A percentile compares a stretch with the other conserved stretches of the same genome.
Conservation (phyloP, 2,888 invertebrate species). For the Ditula angustiorana region DNA sequence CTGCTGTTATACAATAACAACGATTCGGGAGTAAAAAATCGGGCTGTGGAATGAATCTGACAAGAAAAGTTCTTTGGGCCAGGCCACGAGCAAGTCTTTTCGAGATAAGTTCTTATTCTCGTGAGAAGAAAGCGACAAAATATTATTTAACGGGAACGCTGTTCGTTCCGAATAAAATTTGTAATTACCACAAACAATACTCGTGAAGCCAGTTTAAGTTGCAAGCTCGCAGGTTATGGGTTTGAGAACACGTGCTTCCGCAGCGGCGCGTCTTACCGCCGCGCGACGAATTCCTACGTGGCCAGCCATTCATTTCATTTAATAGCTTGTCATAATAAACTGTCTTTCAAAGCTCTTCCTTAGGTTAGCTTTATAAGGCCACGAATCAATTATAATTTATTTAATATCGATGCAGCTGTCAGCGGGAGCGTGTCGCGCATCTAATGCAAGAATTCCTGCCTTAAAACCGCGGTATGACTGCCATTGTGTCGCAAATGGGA, state of each 20-base stretch:
- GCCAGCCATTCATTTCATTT: constrained; percentile 68
- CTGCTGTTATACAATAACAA: constrained; percentile 10
- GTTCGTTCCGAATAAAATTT: constrained; percentile 8
- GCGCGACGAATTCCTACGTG: constrained; percentile 63
- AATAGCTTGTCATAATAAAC: constrained; percentile 71
- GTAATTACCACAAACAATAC: constrained; percentile 8
- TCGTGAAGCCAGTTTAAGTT: constrained; percentile 1
- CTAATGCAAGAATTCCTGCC: neutral
- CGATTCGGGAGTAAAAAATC: constrained; percentile 1
- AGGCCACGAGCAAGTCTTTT: neutral
- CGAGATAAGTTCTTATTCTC: neutral
- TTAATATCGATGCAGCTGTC: constrained; percentile 52
- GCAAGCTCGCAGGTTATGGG: constrained; percentile 17
- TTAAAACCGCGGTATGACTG: neutral
- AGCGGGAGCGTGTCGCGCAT: constrained; percentile 46
- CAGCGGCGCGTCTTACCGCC: constrained; percentile 47
- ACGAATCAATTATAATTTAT: constrained; percentile 66
- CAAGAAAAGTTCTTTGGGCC: neutral
- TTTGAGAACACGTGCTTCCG: constrained; percentile 50
- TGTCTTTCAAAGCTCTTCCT: constrained; percentile 58
- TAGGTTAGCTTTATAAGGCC: constrained; percentile 57
- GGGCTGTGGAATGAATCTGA: neutral
- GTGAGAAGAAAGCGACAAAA: neutral
- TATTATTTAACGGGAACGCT: neutral
- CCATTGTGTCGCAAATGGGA: constrained; percentile 59